phyloP scores from a whole-genome alignment of 1,140 invertebrate genomes.

The Drosophila triauraria region DNA sequence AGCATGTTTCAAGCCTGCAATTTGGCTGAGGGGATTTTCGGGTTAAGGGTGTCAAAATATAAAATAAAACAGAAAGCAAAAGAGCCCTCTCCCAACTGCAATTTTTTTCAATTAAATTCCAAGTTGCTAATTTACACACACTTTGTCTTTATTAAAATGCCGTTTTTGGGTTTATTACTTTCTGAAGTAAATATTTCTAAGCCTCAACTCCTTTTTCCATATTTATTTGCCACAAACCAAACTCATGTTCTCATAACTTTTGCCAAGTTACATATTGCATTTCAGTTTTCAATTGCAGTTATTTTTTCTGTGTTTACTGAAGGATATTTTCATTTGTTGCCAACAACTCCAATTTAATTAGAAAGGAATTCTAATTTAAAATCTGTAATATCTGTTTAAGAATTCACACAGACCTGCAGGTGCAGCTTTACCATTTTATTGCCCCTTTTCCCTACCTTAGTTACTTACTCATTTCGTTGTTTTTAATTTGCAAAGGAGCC shows the following conservation, averaged over 20 bases:
- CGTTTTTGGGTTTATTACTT: neutral
- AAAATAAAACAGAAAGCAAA: neutral
- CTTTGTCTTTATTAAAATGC: neutral
- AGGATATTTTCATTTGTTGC: neutral
- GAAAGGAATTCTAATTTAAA: neutral
- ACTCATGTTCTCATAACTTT: neutral
- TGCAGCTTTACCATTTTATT: conserved; percentile 30
- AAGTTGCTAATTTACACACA: conserved; percentile 4
- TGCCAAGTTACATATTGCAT: neutral
- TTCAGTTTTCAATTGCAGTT: neutral
- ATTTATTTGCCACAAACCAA: neutral
- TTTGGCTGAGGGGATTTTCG: conserved; percentile 2
- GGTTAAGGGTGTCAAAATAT: neutral
- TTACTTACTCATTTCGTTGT: conserved; percentile 37
- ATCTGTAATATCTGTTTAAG: conserved; percentile 12
- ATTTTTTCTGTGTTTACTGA: neutral
- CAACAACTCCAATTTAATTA: neutral
- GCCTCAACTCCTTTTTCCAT: too few species aligned
- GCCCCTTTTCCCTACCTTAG: conserved; percentile 20
- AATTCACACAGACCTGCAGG: conserved; percentile 9
- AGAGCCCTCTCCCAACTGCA: too few species aligned
- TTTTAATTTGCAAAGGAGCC: conserved; percentile 58
- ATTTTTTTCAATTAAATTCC: conserved; percentile 9
- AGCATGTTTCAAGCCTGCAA: conserved; percentile 26
- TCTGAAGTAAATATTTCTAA: neutral